Conservation (phyloP, 2,797 vertebrate genomes). For the Sternarchorhynchus goeldii region DNA sequence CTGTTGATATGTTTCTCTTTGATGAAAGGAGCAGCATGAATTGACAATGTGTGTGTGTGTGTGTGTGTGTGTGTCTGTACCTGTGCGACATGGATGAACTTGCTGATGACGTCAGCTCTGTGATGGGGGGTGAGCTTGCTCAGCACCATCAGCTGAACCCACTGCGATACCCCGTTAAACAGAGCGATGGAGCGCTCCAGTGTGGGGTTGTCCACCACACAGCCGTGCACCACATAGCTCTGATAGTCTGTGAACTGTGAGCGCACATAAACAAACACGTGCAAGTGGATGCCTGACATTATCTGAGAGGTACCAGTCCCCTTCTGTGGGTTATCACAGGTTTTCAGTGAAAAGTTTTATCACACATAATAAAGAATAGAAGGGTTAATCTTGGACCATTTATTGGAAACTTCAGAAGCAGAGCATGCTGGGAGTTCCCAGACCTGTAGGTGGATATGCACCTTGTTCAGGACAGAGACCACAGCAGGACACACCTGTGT, state of each 20-base stretch:
- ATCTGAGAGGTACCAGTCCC: too few species aligned
- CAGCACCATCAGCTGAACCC: conserved; percentile 98
- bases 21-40: too few species aligned
- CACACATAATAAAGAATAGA: neutral
- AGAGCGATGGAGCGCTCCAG: conserved; percentile 94
- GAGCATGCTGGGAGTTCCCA: too few species aligned
- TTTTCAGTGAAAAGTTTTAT: neutral
- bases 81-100: conserved; percentile 96
- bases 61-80: conserved; percentile 65
- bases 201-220: conserved; percentile 90
- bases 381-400: neutral
- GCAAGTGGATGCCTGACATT: neutral
- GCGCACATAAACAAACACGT: conserved; percentile 17
- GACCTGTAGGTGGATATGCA: too few species aligned
- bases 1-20: too few species aligned
- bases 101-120: conserved; percentile 93
- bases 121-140: conserved; percentile 94
- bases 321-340: too few species aligned
- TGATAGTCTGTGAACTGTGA: conserved; percentile 94
- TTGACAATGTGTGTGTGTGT: neutral
- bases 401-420: neutral
- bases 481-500: too few species aligned
- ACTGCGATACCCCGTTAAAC: conserved; percentile 96
- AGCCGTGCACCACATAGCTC: conserved; percentile 93
- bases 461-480: too few species aligned